phyloP scores from a whole-genome alignment of 1,140 invertebrate species.

The Drosophila eugracilis region DNA sequence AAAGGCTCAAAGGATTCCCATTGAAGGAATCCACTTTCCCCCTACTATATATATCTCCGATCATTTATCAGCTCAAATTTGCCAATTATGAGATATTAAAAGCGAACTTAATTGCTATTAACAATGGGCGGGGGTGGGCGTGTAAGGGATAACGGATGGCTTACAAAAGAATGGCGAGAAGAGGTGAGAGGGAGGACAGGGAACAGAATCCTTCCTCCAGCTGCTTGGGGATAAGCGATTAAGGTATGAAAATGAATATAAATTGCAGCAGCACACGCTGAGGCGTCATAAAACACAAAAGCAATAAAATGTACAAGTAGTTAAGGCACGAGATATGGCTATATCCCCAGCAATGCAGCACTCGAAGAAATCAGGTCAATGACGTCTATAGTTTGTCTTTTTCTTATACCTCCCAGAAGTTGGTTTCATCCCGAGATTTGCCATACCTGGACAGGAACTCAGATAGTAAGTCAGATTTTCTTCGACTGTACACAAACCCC shows the following conservation, averaged over 20 bases:
- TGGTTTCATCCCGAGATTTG: too few species aligned
- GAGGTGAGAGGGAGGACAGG: neutral
- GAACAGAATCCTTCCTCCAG: constrained; percentile 31
- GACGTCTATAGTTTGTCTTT: too few species aligned
- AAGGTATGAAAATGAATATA: constrained; percentile 61
- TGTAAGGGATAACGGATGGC: neutral
- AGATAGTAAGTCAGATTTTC: too few species aligned
- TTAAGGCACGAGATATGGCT: constrained; percentile 6
- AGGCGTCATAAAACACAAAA: constrained; percentile 68
- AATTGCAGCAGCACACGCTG: constrained; percentile 65
- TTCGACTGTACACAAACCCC: neutral
- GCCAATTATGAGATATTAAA: constrained; percentile 44
- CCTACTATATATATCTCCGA: neutral
- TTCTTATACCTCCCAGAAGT: too few species aligned
- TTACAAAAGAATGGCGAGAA: neutral
- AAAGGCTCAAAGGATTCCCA: neutral
- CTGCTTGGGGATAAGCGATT: constrained; percentile 35
- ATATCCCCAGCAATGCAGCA: neutral
- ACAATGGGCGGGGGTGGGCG: constrained; percentile 15
- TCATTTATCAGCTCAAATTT: constrained; percentile 27
- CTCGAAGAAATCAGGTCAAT: constrained; percentile 4
- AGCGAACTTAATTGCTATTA: constrained; percentile 38
- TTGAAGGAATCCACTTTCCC: neutral
- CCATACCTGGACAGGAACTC: too few species aligned
- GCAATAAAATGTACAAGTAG: constrained; percentile 49